These are phyloP conservation scores for Caiman crocodilus DNA, from an alignment of 2,797 vertebrate species.

Conservation along the genomic window DNA sequence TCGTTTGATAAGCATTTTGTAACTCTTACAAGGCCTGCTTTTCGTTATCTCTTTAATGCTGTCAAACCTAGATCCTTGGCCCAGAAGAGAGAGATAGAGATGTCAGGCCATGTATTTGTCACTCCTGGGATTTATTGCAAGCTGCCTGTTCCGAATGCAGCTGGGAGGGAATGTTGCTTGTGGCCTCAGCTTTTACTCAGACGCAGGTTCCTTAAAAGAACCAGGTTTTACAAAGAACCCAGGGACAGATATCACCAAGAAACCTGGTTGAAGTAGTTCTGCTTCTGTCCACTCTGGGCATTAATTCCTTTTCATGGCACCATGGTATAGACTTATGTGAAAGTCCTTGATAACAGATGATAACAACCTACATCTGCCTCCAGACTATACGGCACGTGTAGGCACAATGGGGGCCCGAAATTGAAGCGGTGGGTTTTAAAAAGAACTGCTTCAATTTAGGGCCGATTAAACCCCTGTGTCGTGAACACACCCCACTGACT, in stretches of 20 bases:
- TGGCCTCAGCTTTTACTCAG: neutral
- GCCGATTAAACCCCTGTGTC: no score
- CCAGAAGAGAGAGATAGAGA: neutral
- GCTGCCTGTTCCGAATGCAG: neutral
- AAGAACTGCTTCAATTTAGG: no score
- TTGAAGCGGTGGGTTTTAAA: no score
- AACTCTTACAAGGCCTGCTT: neutral
- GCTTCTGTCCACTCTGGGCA: neutral
- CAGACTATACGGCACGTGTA: neutral
- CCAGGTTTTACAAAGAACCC: neutral
- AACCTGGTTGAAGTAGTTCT: neutral
- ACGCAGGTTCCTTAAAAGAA: neutral
- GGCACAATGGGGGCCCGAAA: no score
- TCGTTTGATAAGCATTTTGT: neutral
- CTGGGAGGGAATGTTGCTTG: neutral
- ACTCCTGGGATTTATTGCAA: constrained; percentile 6
- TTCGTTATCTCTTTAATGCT: neutral
- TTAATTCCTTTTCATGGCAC: neutral
- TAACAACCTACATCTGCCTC: neutral
- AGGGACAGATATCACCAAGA: neutral
- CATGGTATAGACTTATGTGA: neutral
- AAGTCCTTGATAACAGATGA: neutral
- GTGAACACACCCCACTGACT: no score
- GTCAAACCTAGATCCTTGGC: neutral
- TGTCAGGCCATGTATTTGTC: neutral